These are phyloP conservation scores for Capricornis sumatraensis DNA, from an alignment of 2,113 vertebrate genomes.

Conservation along the genomic window DNA sequence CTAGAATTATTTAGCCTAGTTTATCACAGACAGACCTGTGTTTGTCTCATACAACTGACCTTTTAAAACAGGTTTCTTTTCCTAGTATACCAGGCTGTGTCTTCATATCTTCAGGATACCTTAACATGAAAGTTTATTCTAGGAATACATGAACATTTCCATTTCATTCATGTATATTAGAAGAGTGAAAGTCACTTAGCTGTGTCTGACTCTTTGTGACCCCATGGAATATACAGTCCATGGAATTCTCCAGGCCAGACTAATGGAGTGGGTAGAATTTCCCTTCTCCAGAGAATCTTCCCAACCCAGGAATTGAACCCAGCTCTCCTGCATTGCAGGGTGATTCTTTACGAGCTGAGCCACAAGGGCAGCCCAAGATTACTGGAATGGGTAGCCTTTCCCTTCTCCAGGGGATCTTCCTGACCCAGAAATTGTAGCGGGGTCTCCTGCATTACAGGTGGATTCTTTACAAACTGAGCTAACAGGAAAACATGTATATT, in stretches of 20 bases:
- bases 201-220: neutral
- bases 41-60: neutral
- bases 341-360: neutral
- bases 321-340: accelerated
- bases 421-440: neutral
- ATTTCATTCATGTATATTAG: neutral
- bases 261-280: neutral
- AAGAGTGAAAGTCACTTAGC: neutral
- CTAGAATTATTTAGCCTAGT: neutral
- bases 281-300: neutral
- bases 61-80: neutral
- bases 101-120: neutral
- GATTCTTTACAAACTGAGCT: neutral
- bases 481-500: neutral
- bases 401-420: neutral
- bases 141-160: neutral
- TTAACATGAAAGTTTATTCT: neutral
- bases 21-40: neutral
- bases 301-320: neutral
- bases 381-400: neutral
- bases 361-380: neutral
- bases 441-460: neutral
- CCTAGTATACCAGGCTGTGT: neutral
- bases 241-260: neutral
- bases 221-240: neutral